Conservation (phyloP, 2,797 vertebrate genomes). For the Cossypha dichroa region DNA sequence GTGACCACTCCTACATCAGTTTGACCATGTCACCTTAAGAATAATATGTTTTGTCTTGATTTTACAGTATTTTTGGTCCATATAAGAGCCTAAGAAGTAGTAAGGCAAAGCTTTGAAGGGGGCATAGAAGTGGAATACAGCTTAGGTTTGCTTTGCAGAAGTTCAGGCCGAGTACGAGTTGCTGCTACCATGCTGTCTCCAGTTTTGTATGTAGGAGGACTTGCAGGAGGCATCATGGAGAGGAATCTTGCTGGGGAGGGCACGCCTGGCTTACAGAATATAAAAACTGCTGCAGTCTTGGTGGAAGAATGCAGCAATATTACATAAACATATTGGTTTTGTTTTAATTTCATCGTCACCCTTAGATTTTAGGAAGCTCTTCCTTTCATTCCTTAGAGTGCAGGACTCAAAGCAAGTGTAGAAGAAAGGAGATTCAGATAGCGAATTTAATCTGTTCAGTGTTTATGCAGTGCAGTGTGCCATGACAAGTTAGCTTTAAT, state of each 20-base stretch:
- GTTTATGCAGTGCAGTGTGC: not conserved
- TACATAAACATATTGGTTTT: not conserved
- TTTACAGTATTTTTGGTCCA: not conserved
- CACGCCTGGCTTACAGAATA: not conserved
- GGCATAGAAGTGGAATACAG: not conserved
- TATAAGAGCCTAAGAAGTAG: not conserved
- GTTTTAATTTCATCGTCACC: not conserved
- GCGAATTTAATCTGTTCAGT: not conserved
- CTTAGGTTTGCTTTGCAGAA: not conserved
- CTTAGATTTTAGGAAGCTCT: not conserved
- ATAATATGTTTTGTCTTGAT: not conserved
- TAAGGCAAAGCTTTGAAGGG: not conserved
- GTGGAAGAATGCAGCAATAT: not conserved
- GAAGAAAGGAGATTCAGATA: not conserved
- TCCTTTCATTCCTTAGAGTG: not conserved
- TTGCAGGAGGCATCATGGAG: not conserved
- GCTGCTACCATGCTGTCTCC: not conserved
- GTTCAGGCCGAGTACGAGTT: not conserved
- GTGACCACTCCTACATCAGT: not conserved
- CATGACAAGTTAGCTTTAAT: not conserved
- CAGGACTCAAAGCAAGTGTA: not conserved
- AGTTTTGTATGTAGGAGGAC: not conserved
- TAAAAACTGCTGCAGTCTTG: not conserved
- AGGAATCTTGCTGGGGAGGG: not conserved
- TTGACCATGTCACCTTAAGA: not conserved